Evolutionary conservation across 2,113 vertebrate species (phyloP).

Genomic region (Axis porcinus): DNA sequence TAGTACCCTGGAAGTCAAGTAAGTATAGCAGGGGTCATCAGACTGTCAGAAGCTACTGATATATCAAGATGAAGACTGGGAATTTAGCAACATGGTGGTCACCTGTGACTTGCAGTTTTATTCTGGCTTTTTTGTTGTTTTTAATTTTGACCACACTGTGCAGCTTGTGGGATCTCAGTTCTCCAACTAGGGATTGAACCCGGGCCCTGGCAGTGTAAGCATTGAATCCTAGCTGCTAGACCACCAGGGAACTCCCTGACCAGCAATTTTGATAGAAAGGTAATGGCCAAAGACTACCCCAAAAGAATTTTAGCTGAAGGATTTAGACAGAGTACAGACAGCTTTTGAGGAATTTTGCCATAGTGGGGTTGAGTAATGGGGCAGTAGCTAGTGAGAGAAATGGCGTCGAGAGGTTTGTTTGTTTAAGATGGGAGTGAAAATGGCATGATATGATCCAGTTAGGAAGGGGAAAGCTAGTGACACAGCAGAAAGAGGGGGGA

Average conservation of each 20-base stretch:
- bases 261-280: not conserved
- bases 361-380: not conserved
- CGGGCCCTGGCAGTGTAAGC: not conserved
- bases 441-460: not conserved
- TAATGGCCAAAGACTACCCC: not conserved
- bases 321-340: not conserved
- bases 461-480: not conserved
- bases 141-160: accelerated
- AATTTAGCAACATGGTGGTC: not conserved
- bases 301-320: not conserved
- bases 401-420: not conserved
- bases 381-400: not conserved
- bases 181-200: not conserved
- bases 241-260: not conserved
- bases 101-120: not conserved
- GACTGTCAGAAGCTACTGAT: not conserved
- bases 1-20: not conserved
- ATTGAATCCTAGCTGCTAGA: not conserved
- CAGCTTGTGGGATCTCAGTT: not conserved
- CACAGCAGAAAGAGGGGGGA: not conserved
- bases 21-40: not conserved
- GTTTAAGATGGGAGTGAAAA: not conserved
- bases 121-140: not conserved
- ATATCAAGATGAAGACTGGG: not conserved
- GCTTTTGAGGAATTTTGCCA: not conserved